A percentile compares a stretch with the other conserved stretches of the same genome.
These are phyloP conservation scores for Pecten maximus DNA, from an alignment of 2,888 invertebrate species.

Conservation along the genomic window DNA sequence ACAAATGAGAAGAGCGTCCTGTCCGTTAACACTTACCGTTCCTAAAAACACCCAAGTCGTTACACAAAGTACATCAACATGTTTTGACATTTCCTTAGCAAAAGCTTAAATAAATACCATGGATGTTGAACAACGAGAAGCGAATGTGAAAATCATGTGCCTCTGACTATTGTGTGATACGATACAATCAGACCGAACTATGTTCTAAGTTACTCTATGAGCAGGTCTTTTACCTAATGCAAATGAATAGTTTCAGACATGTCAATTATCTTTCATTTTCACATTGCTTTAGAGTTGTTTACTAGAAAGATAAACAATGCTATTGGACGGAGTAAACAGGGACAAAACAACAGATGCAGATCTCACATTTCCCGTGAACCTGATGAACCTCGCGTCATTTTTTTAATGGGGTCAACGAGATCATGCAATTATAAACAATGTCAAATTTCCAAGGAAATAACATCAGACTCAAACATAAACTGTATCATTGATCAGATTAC, in stretches of 20 bases:
- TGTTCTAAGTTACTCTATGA: background rate
- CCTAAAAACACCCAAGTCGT: constrained; percentile 7
- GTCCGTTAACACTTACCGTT: background rate
- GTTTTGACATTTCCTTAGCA: constrained; percentile 25
- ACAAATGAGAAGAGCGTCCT: background rate
- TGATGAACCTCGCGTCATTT: background rate
- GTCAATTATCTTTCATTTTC: background rate
- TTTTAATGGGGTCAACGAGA: background rate
- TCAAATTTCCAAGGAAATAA: background rate
- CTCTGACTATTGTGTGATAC: background rate
- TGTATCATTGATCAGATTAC: background rate
- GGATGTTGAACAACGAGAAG: background rate
- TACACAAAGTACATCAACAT: background rate
- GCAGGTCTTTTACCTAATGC: background rate
- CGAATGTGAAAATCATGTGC: background rate
- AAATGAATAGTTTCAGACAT: background rate
- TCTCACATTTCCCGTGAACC: background rate
- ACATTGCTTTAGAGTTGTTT: background rate
- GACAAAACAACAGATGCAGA: background rate
- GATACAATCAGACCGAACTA: background rate
- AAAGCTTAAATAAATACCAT: background rate
- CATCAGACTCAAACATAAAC: background rate
- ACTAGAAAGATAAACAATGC: background rate
- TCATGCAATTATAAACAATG: background rate
- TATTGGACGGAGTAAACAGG: background rate